A percentile compares a stretch with the other conserved stretches of the same genome.
These are phyloP conservation scores for Anastrepha obliqua DNA, from an alignment of 1,140 invertebrate genomes.

Conservation along the genomic window DNA sequence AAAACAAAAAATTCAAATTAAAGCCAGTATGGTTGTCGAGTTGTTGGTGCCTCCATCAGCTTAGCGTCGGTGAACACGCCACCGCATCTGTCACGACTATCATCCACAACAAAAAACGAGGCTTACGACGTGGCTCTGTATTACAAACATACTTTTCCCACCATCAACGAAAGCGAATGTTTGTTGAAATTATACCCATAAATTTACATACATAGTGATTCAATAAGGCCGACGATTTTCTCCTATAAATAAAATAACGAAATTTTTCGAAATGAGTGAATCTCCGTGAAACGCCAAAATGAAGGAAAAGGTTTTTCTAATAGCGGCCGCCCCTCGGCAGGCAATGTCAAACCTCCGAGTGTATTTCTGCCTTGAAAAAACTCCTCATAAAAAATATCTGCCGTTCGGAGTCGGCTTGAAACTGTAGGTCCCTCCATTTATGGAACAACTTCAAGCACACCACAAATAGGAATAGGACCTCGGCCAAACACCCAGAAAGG, in stretches of 20 bases:
- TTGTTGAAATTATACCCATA: neutral
- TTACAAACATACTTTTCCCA: conserved; percentile 14
- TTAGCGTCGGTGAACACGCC: neutral
- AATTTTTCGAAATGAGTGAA: too few species aligned
- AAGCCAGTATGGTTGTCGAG: neutral
- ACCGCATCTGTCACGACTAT: conserved; percentile 22
- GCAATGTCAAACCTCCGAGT: too few species aligned
- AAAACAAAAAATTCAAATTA: neutral
- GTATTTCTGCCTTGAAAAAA: too few species aligned
- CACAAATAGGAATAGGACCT: too few species aligned
- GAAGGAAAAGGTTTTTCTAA: too few species aligned
- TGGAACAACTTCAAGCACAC: too few species aligned
- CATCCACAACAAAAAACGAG: neutral
- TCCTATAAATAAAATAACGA: neutral
- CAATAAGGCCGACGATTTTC: neutral
- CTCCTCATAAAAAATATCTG: too few species aligned
- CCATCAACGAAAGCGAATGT: conserved; percentile 10
- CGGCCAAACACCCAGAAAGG: too few species aligned
- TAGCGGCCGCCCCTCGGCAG: too few species aligned
- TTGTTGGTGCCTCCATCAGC: conserved; percentile 11
- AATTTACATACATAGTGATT: neutral
- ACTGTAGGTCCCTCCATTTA: too few species aligned
- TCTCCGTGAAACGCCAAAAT: too few species aligned
- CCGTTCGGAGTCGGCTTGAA: too few species aligned
- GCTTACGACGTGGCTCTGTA: neutral